Evolutionary conservation across 2,797 vertebrate species (phyloP).

Genomic region (Melanotaenia maccullochi): DNA sequence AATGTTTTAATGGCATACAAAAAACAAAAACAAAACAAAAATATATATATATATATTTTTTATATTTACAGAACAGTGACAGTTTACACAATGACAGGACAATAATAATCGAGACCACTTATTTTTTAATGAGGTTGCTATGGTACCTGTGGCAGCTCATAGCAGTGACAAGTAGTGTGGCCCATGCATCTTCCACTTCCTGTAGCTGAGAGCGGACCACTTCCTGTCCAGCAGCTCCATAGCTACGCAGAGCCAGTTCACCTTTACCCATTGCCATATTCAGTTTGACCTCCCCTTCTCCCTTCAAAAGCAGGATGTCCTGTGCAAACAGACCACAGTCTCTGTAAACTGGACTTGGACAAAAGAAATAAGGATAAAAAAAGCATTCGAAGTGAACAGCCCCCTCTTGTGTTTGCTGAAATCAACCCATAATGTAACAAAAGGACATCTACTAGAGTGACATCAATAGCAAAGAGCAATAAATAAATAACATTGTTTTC

Average conservation of each 20-base stretch:
- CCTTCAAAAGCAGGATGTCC: constrained; percentile 97
- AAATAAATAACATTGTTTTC: neutral
- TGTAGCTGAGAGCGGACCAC: constrained; percentile 89
- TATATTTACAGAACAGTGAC: neutral
- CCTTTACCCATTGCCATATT: constrained; percentile 97
- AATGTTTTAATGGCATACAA: constrained; percentile 25
- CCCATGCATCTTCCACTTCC: constrained; percentile 90
- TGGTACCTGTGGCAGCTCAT: constrained; percentile 89
- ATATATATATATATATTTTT: neutral
- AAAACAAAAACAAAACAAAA: neutral
- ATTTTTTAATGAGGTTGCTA: neutral
- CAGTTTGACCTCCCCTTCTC: constrained; percentile 95
- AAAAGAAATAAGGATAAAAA: neutral
- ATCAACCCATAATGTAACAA: neutral
- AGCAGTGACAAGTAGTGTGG: constrained; percentile 86
- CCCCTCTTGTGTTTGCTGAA: constrained; percentile 61
- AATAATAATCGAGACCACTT: neutral
- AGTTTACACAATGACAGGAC: neutral
- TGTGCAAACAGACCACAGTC: constrained; percentile 68
- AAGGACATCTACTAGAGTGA: neutral
- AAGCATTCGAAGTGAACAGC: constrained; percentile 48
- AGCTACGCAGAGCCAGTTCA: constrained; percentile 88
- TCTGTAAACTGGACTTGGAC: constrained; percentile 8
- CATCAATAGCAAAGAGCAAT: neutral
- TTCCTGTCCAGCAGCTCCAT: constrained; percentile 86